A percentile compares a stretch with the other conserved stretches of the same genome.
These are phyloP conservation scores for Chaenogobius annularis DNA, from an alignment of 2,113 vertebrate species.

Conservation along the genomic window DNA sequence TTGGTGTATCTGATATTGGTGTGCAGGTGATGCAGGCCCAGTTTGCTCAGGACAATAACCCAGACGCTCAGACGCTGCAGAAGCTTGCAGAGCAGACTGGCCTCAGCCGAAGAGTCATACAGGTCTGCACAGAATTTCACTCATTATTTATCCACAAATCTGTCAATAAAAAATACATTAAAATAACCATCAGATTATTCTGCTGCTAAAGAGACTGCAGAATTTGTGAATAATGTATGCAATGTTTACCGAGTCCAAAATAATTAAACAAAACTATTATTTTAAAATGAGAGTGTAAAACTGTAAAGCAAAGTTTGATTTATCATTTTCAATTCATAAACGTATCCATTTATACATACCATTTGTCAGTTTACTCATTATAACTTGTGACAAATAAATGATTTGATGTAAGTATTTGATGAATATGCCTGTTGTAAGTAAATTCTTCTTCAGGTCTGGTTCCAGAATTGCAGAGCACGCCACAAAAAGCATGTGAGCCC, in stretches of 20 bases:
- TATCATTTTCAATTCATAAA: not conserved
- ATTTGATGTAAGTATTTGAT: not conserved
- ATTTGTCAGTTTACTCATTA: not conserved
- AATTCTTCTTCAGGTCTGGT: constrained; percentile 86
- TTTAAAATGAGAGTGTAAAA: not conserved
- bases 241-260: too few relatives aligned
- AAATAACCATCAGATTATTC: not conserved
- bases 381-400: not conserved
- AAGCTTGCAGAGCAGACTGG: constrained; percentile 97
- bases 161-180: not conserved
- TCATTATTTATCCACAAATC: not conserved
- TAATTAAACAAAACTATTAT: not conserved
- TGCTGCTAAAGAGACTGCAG: too few relatives aligned
- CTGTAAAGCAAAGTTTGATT: not conserved
- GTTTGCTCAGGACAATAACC: constrained; percentile 99
- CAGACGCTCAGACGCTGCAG: constrained; percentile 96
- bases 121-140: constrained; percentile 77
- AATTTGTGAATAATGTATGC: not conserved
- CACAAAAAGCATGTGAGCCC: constrained; percentile 96
- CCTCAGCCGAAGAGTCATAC: constrained; percentile 96
- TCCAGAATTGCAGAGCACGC: constrained; percentile 94
- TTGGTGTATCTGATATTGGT: not conserved
- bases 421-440: not conserved
- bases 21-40: constrained; percentile 98
- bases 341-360: not conserved